phyloP scores from a whole-genome alignment of 2,888 invertebrate species.

The Diaphora mendica region DNA sequence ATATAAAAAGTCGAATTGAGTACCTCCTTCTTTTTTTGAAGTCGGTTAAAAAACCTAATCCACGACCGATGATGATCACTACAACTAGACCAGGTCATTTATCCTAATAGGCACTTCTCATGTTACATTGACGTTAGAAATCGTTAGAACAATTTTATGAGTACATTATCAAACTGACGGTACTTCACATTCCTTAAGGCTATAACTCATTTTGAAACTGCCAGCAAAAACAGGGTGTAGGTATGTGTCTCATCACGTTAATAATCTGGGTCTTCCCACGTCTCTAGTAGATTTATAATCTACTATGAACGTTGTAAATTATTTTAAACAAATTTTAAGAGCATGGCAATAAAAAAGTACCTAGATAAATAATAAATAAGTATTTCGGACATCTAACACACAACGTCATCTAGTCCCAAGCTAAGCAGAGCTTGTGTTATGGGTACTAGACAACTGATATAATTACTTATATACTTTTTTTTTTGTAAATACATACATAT shows the following conservation, averaged over 20 bases:
- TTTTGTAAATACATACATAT: no score
- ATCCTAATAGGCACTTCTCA: not conserved
- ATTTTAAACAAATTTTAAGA: not conserved
- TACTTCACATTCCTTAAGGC: not conserved
- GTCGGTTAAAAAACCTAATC: no score
- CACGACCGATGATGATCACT: no score
- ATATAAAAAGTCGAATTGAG: no score
- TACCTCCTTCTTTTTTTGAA: no score
- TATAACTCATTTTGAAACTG: not conserved
- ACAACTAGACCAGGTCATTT: no score
- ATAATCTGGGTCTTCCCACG: not conserved
- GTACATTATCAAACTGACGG: not conserved
- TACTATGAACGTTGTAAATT: not conserved
- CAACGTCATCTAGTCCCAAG: no score
- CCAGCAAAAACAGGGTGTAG: not conserved
- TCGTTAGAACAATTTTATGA: not conserved
- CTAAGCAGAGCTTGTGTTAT: no score
- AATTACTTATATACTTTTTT: no score
- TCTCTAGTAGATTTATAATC: not conserved
- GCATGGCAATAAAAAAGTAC: not conserved
- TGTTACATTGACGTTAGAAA: not conserved
- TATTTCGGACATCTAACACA: no score
- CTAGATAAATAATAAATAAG: no score
- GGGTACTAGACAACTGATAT: no score
- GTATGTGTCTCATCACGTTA: not conserved